Evolutionary conservation across 2,797 vertebrate species (phyloP).

Genomic region (Tarsius wallacei): DNA sequence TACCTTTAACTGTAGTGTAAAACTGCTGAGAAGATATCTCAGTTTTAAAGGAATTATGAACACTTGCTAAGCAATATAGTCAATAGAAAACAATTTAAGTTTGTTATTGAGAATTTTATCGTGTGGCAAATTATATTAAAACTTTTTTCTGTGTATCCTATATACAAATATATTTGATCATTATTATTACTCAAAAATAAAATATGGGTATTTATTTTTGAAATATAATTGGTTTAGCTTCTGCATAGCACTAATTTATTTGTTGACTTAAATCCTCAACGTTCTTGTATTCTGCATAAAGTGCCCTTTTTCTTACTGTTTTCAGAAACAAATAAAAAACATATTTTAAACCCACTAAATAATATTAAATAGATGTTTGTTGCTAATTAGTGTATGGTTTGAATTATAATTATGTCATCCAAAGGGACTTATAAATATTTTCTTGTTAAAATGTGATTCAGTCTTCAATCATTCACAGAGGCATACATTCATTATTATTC

Average conservation of each 20-base stretch:
- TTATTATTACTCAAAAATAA: constrained; percentile 66
- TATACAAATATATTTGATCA: not conserved
- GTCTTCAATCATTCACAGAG: constrained; percentile 91
- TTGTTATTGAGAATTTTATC: constrained; percentile 41
- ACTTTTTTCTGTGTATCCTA: not conserved
- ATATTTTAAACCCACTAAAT: constrained; percentile 87
- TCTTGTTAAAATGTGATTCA: constrained; percentile 95
- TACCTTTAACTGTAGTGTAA: constrained; percentile 44
- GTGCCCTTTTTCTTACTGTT: constrained; percentile 78
- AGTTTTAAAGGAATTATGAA: constrained; percentile 69
- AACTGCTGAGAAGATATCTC: constrained; percentile 15
- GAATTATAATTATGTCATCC: constrained; percentile 97
- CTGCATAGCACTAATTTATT: constrained; percentile 17
- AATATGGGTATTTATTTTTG: not conserved
- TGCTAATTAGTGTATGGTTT: constrained; percentile 96
- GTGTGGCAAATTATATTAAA: not conserved
- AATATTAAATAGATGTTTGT: constrained; percentile 90
- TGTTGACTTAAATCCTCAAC: constrained; percentile 78
- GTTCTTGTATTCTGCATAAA: constrained; percentile 76
- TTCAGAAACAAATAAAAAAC: constrained; percentile 83
- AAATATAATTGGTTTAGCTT: constrained; percentile 47
- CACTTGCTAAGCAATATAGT: constrained; percentile 58
- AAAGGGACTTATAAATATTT: constrained; percentile 94
- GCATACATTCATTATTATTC: constrained; percentile 91
- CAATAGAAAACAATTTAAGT: constrained; percentile 62